Percentiles rank a stretch among this genome's conserved stretches.
These are phyloP conservation scores for Melanotaenia trifasciata DNA, from an alignment of 2,797 vertebrate genomes.

Conservation along the genomic window DNA sequence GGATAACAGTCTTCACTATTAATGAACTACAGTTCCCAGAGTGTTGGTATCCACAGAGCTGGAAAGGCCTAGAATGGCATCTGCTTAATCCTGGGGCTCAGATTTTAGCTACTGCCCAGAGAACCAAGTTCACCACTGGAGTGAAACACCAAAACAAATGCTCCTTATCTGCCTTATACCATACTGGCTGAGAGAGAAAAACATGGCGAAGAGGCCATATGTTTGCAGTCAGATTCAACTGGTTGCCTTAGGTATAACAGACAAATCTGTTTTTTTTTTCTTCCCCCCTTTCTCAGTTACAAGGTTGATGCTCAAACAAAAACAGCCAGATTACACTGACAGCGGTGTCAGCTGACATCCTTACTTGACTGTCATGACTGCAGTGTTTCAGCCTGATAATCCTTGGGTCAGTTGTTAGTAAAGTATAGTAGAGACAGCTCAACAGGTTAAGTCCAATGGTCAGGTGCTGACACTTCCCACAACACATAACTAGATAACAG, in stretches of 20 bases:
- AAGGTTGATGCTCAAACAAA: slow-evolving; percentile 40
- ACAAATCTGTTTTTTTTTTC: slow-evolving; percentile 28
- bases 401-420: slow-evolving; percentile 28
- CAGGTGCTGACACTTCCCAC: slow-evolving; percentile 15
- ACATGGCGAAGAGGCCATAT: slow-evolving; percentile 40
- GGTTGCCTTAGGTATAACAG: slow-evolving; percentile 19
- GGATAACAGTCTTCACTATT: slow-evolving; percentile 74
- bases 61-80: slow-evolving; percentile 84
- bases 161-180: slow-evolving; percentile 49
- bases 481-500: background rate
- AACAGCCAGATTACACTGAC: slow-evolving; percentile 30
- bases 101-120: slow-evolving; percentile 83
- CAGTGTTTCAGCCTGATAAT: slow-evolving; percentile 19
- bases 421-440: slow-evolving; percentile 27
- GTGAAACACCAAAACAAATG: slow-evolving; percentile 73
- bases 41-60: slow-evolving; percentile 78
- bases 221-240: slow-evolving; percentile 50
- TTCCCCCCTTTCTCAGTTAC: slow-evolving; percentile 12
- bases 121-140: slow-evolving; percentile 68
- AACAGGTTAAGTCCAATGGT: slow-evolving; percentile 48
- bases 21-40: slow-evolving; percentile 86
- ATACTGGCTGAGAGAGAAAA: slow-evolving; percentile 28
- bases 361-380: slow-evolving; percentile 18
- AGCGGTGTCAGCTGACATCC: slow-evolving; percentile 39
- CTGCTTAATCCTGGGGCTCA: slow-evolving; percentile 84